A percentile compares a stretch with the other conserved stretches of the same genome.
Evolutionary conservation across 2,113 vertebrate genomes (phyloP).

Genomic region (Lamprologus callipterus): DNA sequence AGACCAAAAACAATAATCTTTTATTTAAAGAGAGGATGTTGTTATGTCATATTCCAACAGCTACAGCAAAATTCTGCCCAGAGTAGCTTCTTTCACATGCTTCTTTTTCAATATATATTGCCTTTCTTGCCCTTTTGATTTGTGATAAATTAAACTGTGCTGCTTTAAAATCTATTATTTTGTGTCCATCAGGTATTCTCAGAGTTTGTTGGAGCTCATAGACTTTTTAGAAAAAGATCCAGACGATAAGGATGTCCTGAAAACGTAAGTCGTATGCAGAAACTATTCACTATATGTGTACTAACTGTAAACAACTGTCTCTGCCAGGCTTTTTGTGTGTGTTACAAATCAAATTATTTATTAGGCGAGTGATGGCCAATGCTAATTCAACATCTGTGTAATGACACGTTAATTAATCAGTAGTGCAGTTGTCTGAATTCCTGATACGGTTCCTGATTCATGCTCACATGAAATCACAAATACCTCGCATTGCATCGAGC

Average conservation of each 20-base stretch:
- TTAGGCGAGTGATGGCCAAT: background rate
- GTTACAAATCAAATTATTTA: background rate
- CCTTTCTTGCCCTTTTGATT: background rate
- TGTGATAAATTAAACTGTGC: background rate
- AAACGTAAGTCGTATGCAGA: constrained; percentile 74
- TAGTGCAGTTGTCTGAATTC: background rate
- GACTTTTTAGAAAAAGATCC: constrained; percentile 87
- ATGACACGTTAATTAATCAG: background rate
- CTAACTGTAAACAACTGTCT: background rate
- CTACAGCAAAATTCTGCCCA: background rate
- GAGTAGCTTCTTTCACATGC: background rate
- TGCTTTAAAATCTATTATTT: background rate
- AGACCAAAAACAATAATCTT: background rate
- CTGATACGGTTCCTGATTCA: accelerated
- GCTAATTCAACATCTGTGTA: background rate
- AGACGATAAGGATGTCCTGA: constrained; percentile 81
- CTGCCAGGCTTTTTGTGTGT: background rate
- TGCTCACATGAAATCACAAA: background rate
- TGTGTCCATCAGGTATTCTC: constrained; percentile 71
- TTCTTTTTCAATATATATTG: background rate
- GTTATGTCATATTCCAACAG: background rate
- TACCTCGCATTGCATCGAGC: background rate
- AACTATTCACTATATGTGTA: background rate
- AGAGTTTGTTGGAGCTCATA: constrained; percentile 88
- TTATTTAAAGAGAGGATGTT: background rate